A percentile compares a stretch with the other conserved stretches of the same genome.
These are phyloP conservation scores for Cabera pusaria DNA, from an alignment of 2,888 invertebrate genomes.

Conservation along the genomic window DNA sequence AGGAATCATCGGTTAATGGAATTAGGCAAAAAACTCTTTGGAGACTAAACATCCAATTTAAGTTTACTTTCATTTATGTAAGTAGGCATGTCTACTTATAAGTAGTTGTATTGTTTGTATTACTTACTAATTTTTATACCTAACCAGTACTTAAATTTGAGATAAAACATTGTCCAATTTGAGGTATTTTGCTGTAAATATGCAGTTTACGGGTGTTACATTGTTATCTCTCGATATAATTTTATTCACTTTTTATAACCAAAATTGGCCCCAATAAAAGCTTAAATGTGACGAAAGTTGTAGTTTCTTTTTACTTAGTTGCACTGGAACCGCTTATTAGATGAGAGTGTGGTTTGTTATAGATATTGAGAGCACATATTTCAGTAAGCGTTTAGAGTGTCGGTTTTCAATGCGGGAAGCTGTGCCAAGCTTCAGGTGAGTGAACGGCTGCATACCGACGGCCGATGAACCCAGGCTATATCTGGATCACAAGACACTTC, in stretches of 20 bases:
- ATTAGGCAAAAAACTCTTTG: slow-evolving; percentile 93
- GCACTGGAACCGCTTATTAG: slow-evolving; percentile 20
- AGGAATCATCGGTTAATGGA: slow-evolving; percentile 95
- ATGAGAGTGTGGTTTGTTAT: slow-evolving; percentile 18
- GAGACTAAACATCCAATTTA: slow-evolving; percentile 84
- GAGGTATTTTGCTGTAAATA: slow-evolving; percentile 40
- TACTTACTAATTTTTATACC: slow-evolving; percentile 37
- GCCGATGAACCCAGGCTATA: slow-evolving; percentile 69
- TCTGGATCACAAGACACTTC: slow-evolving; percentile 59
- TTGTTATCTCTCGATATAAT: slow-evolving; percentile 27
- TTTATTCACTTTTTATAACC: slow-evolving; percentile 27
- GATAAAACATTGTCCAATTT: slow-evolving; percentile 19
- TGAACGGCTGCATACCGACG: slow-evolving; percentile 60
- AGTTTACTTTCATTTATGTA: slow-evolving; percentile 27
- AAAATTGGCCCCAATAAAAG: slow-evolving; percentile 40
- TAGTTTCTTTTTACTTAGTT: slow-evolving; percentile 33
- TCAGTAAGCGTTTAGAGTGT: slow-evolving; percentile 41
- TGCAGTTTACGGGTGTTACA: slow-evolving; percentile 31
- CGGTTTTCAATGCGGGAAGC: slow-evolving; percentile 55
- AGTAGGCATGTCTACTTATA: slow-evolving; percentile 43
- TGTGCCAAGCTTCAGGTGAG: slow-evolving; percentile 76
- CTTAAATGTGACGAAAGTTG: slow-evolving; percentile 39
- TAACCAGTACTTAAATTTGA: slow-evolving; percentile 37
- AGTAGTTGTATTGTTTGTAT: slow-evolving; percentile 33
- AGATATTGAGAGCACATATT: slow-evolving; percentile 15